These are phyloP conservation scores for Mesaphorura yosii DNA, from an alignment of 1,140 invertebrate species.

Conservation along the genomic window DNA sequence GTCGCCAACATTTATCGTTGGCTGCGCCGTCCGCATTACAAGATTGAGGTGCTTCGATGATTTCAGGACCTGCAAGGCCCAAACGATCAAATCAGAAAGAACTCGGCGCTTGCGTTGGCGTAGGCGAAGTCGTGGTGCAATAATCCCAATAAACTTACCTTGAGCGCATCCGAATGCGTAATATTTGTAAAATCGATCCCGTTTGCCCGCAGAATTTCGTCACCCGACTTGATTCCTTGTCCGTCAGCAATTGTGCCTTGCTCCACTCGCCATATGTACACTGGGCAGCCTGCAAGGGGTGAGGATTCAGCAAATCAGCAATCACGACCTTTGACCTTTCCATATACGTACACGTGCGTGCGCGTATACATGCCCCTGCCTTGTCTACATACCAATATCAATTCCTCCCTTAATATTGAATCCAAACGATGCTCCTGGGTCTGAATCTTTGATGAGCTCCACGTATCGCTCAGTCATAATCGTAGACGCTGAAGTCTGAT, in stretches of 20 bases:
- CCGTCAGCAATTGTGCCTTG: constrained; percentile 69
- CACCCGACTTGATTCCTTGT: constrained; percentile 67
- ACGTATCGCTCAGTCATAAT: constrained; percentile 17
- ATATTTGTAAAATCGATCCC: constrained; percentile 74
- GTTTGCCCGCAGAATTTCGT: constrained; percentile 79
- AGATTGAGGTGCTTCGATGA: neutral
- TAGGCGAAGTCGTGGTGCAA: too few relatives aligned
- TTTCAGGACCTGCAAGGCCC: constrained; percentile 1
- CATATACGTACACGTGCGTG: too few relatives aligned
- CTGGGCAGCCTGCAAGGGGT: constrained; percentile 23
- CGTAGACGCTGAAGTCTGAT: neutral
- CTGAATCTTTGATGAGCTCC: constrained; percentile 19
- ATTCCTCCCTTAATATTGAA: constrained; percentile 30
- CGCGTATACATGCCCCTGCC: too few relatives aligned
- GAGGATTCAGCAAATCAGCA: neutral
- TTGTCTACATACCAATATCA: constrained; percentile 22
- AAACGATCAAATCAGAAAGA: too few relatives aligned
- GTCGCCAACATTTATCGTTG: neutral
- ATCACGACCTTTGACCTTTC: neutral
- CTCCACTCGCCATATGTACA: constrained; percentile 39
- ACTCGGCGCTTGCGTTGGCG: too few relatives aligned
- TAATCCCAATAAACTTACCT: constrained; percentile 48
- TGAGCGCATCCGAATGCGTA: constrained; percentile 73
- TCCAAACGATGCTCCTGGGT: constrained; percentile 19
- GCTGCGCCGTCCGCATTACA: neutral